These are phyloP conservation scores for Macrophya alboannulata DNA, from an alignment of 2,888 invertebrate species.

Conservation along the genomic window DNA sequence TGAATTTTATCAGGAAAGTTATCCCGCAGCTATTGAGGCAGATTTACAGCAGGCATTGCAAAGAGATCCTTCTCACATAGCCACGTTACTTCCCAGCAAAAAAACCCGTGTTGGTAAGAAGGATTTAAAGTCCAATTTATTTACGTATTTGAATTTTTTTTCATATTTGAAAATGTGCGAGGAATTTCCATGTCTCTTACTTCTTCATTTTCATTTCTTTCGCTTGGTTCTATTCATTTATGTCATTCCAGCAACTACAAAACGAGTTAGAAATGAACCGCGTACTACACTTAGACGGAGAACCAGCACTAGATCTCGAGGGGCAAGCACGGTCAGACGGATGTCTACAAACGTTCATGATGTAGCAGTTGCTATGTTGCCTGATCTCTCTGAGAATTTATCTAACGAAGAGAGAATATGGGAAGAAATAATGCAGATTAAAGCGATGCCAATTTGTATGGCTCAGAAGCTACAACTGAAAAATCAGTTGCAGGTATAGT, in stretches of 20 bases:
- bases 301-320: constrained; percentile 81
- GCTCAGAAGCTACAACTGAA: constrained; percentile 91
- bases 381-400: constrained; percentile 91
- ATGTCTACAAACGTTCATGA: constrained; percentile 83
- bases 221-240: not conserved
- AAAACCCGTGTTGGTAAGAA: constrained; percentile 88
- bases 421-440: constrained; percentile 94
- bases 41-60: constrained; percentile 83
- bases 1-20: constrained; percentile 93
- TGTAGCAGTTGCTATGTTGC: constrained; percentile 90
- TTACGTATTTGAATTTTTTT: not conserved
- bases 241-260: constrained; percentile 83
- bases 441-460: constrained; percentile 92
- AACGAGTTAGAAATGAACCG: constrained; percentile 84
- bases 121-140: constrained; percentile 48
- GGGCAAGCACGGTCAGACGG: constrained; percentile 81
- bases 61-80: constrained; percentile 88
- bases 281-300: constrained; percentile 85
- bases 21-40: constrained; percentile 88
- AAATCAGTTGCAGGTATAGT: constrained; percentile 87
- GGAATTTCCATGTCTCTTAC: not conserved
- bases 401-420: constrained; percentile 92
- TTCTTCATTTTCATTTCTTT: not conserved
- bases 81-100: constrained; percentile 90
- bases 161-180: constrained; percentile 41